Conservation (phyloP, 2,113 vertebrate genomes). For the Cnemophilus loriae region DNA sequence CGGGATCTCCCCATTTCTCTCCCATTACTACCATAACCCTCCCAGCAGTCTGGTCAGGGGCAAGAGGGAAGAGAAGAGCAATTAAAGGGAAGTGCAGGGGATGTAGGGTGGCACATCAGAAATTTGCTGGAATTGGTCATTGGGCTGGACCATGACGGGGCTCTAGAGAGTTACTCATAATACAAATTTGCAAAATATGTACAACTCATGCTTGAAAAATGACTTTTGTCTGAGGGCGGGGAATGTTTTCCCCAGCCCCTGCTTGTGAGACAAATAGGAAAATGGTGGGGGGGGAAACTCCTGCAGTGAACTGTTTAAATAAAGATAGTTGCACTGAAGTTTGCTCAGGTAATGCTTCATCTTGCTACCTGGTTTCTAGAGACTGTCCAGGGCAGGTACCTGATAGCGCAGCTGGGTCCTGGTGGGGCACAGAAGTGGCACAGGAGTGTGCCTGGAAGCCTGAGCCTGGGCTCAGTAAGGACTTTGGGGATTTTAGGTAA, state of each 20-base stretch:
- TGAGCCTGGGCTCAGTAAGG: not conserved
- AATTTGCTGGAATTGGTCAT: not conserved
- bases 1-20: not conserved
- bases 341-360: not conserved
- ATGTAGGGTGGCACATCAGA: not conserved
- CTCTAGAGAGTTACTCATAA: conserved; percentile 36
- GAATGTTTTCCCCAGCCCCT: conserved; percentile 6
- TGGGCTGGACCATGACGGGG: not conserved
- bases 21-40: not conserved
- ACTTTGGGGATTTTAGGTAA: not conserved
- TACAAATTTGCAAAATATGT: conserved; percentile 32
- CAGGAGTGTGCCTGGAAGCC: not conserved
- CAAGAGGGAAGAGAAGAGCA: not conserved
- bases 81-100: not conserved
- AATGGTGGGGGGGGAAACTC: not conserved
- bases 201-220: conserved; percentile 16
- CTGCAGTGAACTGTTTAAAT: not conserved
- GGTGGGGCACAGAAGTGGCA: not conserved
- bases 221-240: not conserved
- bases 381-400: not conserved
- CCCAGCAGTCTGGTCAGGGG: not conserved
- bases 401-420: not conserved
- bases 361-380: not conserved
- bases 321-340: not conserved
- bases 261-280: not conserved